phyloP scores from a whole-genome alignment of 2,113 vertebrate genomes.

The Isurus oxyrinchus region DNA sequence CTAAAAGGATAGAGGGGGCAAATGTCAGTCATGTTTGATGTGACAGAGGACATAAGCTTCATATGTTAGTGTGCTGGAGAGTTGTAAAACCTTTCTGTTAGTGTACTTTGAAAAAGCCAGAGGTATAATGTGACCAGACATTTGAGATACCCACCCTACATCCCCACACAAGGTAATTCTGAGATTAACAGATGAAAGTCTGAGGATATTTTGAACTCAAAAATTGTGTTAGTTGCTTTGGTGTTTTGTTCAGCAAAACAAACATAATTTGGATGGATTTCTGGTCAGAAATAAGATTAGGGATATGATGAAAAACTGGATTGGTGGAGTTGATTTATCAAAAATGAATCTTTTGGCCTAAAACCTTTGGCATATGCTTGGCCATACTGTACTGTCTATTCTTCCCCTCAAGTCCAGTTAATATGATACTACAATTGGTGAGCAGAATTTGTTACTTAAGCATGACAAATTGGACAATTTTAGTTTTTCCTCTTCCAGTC shows the following conservation, averaged over 20 bases:
- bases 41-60: background rate
- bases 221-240: background rate
- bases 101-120: background rate
- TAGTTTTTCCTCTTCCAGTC: constrained; percentile 15
- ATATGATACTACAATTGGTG: background rate
- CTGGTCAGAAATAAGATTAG: background rate
- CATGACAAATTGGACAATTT: constrained; percentile 29
- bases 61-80: background rate
- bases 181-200: background rate
- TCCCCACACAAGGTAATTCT: background rate
- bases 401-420: background rate
- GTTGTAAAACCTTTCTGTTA: background rate
- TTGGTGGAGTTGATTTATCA: background rate
- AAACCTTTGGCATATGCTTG: background rate
- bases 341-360: background rate
- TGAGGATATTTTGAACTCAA: background rate
- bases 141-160: background rate
- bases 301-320: background rate
- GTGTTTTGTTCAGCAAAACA: background rate
- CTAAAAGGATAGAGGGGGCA: background rate
- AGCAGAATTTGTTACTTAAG: background rate
- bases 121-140: background rate
- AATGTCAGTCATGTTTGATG: constrained; percentile 1
- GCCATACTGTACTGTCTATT: background rate
- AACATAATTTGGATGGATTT: background rate